Evolutionary conservation across 1,140 invertebrate species (phyloP), one percentile per base, ranked within the genome.

Genomic region (Aricia agestis): DNA sequence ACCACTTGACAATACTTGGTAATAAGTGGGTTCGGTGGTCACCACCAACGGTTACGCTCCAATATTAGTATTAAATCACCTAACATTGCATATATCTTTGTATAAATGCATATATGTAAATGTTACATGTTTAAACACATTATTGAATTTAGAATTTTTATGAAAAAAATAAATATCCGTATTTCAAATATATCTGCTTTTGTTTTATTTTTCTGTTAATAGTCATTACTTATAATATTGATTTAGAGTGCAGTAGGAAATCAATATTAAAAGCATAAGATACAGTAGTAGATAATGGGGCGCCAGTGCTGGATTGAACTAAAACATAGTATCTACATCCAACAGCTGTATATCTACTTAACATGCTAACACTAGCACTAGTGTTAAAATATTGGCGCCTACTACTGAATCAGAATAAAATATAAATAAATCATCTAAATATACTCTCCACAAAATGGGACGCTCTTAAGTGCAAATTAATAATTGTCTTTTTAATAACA

Each of bases 61-160:
- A 87, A 84, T 86, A 90, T 81, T 90, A 90, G 87, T 89, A 89
- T 86, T 87, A 87, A 87, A 85, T 83, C 87, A 87, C 90, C 87
- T 87, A 83, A 90, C 89, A 90, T 89, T 90, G 87, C 88, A 91
- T 91, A 86, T 90, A 88, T 91, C 87, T 89, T 90, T 91, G 89
- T 91, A 90, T 89, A 91, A 90, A 90, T 89, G 87, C 87, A 91
- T 90, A 89, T 91, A 91, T 91, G 89, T 91, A 91, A 89, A 90
- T 91, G 87, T 91, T 91, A 91, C 87, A 91, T 91, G 89, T 91
- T 90, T 91, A 90, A 91, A 91, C 88, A 89, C 89, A 91, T 91
- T 90, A 91, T 89, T 91, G 89, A 91, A 89, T 90, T 91, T 91
- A 91, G 89, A 91, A 90, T 91, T 91, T 91, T 89, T 91, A 91